Base-by-base conservation (phyloP, 1,140 invertebrate species). In the Agrilus planipennis region DNA sequence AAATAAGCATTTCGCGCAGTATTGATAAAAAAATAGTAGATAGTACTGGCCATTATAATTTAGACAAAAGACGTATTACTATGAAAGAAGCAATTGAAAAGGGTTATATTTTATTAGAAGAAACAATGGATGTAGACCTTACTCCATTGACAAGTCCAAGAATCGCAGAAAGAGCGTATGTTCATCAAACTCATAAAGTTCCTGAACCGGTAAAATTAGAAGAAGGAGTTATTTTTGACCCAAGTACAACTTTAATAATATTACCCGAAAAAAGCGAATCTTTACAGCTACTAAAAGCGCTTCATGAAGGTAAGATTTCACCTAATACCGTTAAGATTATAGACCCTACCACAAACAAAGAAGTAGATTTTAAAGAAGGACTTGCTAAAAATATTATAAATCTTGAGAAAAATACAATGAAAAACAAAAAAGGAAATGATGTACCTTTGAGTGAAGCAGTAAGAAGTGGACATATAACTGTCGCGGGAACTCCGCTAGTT, bases 21-120 rank as follows among this genome's bases (percentile, higher is more conserved):
- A 67, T 90, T 45, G 79, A 87, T 37, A 81, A 81, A 55, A 75
- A 77, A 46, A 70, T 92, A 23, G 55, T 92, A 40, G 81, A 92
- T 60, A 64, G 68, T 15, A 82, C 75, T 20, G 87, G 89, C 4
- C 76, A 80, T 58, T 87, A 85, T 58, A 71, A 63, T 32, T 52
- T 68, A 41, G 62, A 63, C 19, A 60, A 62, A 16, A 72, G 72
- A 50, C 64, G 61, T 57, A 67, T 81, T 12, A 79, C 78, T 4
- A 77, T 95, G 70, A 77, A 80, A 57, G 78, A 87, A 58, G 87
- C 88, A 6, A 80, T 95, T 34, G 65, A 71, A 25, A 69, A 72
- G 50, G 69, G 71, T 27, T 75, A 77, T 38, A 70, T 90, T 15
- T 64, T 78, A 25, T 54, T 79, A n/a, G 68, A 77, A 46, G 58